Base-by-base conservation (phyloP, 2,888 invertebrate species). In the Anthophora plumipes region DNA sequence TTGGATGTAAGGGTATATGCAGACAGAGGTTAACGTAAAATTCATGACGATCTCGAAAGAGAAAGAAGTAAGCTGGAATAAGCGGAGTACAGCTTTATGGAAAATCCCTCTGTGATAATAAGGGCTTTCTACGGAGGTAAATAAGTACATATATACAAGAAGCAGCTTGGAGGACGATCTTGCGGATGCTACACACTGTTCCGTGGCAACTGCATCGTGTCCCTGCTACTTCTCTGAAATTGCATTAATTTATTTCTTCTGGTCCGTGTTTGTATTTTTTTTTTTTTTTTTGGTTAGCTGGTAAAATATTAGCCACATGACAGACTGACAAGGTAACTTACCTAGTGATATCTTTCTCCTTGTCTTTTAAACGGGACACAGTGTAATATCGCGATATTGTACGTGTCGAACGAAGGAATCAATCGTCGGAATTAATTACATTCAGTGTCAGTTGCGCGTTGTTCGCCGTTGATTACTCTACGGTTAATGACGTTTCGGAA, bases 381-480 rank as follows among this genome's bases (percentile, higher is more conserved):
- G 48, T 39, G 61, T 50, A 68, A 54, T 46, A 64, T 20, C 50
- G 43, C 31, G 41, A 20, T 8, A 25, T 63, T 31, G 54, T 39
- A 1, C 12, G 50, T 37, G 41, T 72, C 31, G 57, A 64, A 59
- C 41, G 48, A 39, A 72, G 41, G 64, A 76, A 76, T 72, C 72
- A 72, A 72, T 64, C 50, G 25, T 12, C 63, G 11, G 57, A 57
- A 64, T 76, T 76, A 76, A 76, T 76, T 72, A 64, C 73, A 72
- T 20, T 64, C 46, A 17, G 50, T n/a, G n/a, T 57, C 43, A 48
- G 64, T 31, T 31, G 31, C n/a, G 9, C 31, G 63, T 31, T 76
- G 73, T 43, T 76, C 73, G 22, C n/a, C 48, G 73, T 76, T 76
- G 63, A 76, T 76, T 76, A 76, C 63, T 64, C 22, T 31, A 48